These are phyloP conservation scores for Triplophysa rosa DNA, from an alignment of 2,113 vertebrate species.

Conservation along the genomic window DNA sequence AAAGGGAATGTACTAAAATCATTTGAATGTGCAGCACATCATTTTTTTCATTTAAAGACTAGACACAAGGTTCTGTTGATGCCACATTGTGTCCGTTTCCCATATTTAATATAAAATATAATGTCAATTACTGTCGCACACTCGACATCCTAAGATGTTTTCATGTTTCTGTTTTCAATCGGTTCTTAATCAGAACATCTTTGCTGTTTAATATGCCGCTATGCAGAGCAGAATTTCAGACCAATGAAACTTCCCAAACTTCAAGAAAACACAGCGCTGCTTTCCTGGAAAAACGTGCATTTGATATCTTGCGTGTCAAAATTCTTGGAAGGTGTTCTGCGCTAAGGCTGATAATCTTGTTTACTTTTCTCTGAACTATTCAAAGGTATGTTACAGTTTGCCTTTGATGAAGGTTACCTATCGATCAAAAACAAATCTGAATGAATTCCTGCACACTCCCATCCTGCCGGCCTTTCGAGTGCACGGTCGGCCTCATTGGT, in stretches of 20 bases:
- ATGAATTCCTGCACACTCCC: conserved; percentile 20
- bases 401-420: conserved; percentile 26
- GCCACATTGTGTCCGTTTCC: neutral
- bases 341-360: conserved; percentile 5
- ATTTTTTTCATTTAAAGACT: neutral
- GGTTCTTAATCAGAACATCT: too few species aligned
- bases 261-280: too few species aligned
- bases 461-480: neutral
- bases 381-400: conserved; percentile 9
- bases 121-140: neutral
- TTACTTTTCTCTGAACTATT: conserved; percentile 23
- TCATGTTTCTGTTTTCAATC: too few species aligned
- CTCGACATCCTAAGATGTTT: neutral
- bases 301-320: conserved; percentile 5
- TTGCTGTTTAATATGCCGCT: too few species aligned
- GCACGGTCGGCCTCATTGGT: conserved; percentile 81
- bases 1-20: conserved; percentile 6
- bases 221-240: too few species aligned
- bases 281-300: conserved; percentile 9
- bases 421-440: conserved; percentile 15
- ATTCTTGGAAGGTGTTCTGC: neutral
- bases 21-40: neutral
- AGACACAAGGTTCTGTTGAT: neutral
- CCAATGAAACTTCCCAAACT: too few species aligned
- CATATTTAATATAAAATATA: neutral